phyloP scores from a whole-genome alignment of 2,797 vertebrate species.

The Pseudochirops corinnae region DNA sequence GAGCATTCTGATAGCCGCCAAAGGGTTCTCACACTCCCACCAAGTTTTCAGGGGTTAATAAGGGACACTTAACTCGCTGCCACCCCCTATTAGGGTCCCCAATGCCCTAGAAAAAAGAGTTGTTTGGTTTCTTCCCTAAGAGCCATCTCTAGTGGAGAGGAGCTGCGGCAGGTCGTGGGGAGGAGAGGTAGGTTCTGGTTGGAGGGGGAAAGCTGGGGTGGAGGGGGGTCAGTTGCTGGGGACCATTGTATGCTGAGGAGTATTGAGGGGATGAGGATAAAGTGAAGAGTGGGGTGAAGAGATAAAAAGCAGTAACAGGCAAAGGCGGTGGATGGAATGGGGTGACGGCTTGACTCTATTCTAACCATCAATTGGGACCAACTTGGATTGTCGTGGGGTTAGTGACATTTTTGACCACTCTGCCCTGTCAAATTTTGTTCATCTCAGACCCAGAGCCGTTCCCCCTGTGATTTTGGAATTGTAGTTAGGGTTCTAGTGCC shows the following conservation, averaged over 20 bases:
- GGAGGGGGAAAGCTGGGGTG: constrained; percentile 33
- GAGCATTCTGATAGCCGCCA: background rate
- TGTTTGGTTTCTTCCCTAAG: constrained; percentile 46
- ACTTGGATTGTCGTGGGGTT: background rate
- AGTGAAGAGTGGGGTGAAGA: background rate
- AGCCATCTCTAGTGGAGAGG: constrained; percentile 73
- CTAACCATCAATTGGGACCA: background rate
- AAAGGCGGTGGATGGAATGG: background rate
- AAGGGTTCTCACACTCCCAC: constrained; percentile 19
- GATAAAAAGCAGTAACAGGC: background rate
- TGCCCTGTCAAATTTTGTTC: background rate
- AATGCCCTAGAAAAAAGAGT: constrained; percentile 53
- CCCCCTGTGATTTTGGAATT: background rate
- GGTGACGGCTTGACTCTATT: background rate
- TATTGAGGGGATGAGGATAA: background rate
- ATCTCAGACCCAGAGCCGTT: background rate
- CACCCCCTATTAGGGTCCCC: constrained; percentile 29
- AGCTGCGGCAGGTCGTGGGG: constrained; percentile 69
- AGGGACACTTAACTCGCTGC: background rate
- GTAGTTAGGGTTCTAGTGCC: background rate
- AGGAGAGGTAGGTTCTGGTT: constrained; percentile 76
- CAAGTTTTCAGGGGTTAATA: constrained; percentile 10
- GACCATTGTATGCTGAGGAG: background rate
- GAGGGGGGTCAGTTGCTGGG: background rate
- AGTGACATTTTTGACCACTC: background rate